phyloP scores from a whole-genome alignment of 2,888 invertebrate genomes.

The Scrobipalpa costella region DNA sequence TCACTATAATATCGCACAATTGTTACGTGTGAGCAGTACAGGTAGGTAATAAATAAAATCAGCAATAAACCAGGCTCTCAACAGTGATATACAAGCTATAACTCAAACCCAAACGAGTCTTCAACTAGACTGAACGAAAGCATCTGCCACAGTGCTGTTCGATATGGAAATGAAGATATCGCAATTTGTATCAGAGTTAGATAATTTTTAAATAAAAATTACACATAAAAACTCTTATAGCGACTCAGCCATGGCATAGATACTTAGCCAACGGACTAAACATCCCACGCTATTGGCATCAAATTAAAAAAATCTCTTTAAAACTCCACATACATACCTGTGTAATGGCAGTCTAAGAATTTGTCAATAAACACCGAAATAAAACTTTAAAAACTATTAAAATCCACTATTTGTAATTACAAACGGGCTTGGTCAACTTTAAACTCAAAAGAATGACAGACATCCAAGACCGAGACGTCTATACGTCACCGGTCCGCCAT shows the following conservation, averaged over 20 bases:
- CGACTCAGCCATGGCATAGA: conserved; percentile 63
- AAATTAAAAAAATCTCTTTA: conserved; percentile 41
- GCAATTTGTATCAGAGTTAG: conserved; percentile 13
- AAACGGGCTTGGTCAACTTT: conserved; percentile 36
- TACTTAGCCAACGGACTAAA: conserved; percentile 46
- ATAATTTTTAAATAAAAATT: conserved; percentile 37
- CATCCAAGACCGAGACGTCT: conserved; percentile 44
- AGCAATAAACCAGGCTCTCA: conserved; percentile 3
- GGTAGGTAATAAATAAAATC: conserved; percentile 6
- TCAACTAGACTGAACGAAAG: conserved; percentile 29
- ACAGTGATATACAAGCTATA: conserved; percentile 6
- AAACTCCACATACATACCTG: conserved; percentile 41
- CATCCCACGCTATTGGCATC: conserved; percentile 68
- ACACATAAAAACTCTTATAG: conserved; percentile 53
- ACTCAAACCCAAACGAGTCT: conserved; percentile 1
- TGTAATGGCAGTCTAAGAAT: conserved; percentile 41
- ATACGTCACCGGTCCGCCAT: conserved; percentile 60
- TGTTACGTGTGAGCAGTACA: neutral
- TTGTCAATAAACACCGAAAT: conserved; percentile 23
- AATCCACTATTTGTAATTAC: conserved; percentile 30
- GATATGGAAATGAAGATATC: conserved; percentile 34
- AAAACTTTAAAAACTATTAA: conserved; percentile 4
- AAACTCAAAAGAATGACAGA: conserved; percentile 44
- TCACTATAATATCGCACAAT: neutral
- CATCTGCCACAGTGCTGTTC: conserved; percentile 35